phyloP scores from a whole-genome alignment of 2,797 vertebrate species.

The Sparidentex hasta region DNA sequence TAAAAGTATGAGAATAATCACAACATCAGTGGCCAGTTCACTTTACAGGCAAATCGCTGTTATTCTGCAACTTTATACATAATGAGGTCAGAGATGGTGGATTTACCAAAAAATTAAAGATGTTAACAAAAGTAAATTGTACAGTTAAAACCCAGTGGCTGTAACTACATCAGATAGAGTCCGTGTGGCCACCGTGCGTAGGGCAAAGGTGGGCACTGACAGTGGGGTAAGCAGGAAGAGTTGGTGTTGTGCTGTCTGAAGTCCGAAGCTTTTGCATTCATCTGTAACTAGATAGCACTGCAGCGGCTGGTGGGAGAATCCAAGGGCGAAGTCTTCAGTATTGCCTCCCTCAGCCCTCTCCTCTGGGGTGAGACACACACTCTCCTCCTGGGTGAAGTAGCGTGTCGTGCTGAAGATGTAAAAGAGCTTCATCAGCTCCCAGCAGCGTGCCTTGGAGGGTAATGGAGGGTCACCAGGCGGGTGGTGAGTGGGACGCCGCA shows the following conservation, averaged over 20 bases:
- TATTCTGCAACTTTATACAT: not conserved
- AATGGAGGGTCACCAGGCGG: conserved; percentile 29
- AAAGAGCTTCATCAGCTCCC: conserved; percentile 88
- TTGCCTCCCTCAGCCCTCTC: conserved; percentile 53
- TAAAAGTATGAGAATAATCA: not conserved
- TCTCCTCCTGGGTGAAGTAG: conserved; percentile 87
- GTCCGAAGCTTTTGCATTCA: conserved; percentile 85
- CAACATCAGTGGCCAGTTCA: not conserved
- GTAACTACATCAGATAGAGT: conserved; percentile 83
- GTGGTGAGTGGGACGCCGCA: conserved; percentile 51
- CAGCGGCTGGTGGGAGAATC: conserved; percentile 84
- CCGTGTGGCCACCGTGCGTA: conserved; percentile 86
- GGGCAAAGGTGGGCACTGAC: conserved; percentile 88
- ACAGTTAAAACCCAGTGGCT: conserved; percentile 80
- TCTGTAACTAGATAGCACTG: conserved; percentile 91
- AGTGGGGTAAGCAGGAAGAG: conserved; percentile 87
- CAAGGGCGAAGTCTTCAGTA: conserved; percentile 81
- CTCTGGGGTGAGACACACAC: conserved; percentile 41
- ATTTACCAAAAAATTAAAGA: not conserved
- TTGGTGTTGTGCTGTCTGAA: conserved; percentile 88
- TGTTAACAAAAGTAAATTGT: not conserved
- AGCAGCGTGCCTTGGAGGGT: conserved; percentile 79
- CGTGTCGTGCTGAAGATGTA: conserved; percentile 85
- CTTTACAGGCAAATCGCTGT: not conserved
- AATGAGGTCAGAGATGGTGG: not conserved